phyloP scores from a whole-genome alignment of 2,113 vertebrate species.

The Bagarius yarrelli region DNA sequence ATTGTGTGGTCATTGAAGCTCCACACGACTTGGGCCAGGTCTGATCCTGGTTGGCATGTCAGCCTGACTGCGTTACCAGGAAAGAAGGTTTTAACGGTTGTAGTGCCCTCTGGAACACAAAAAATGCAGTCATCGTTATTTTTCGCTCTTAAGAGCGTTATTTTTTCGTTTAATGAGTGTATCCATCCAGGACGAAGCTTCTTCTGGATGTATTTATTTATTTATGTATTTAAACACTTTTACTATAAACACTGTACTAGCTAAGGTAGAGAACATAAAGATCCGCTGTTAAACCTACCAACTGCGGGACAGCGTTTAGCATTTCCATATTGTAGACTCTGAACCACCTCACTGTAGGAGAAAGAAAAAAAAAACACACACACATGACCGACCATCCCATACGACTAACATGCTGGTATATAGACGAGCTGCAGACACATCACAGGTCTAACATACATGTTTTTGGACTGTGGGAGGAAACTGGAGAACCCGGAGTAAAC shows the following conservation, averaged over 20 bases:
- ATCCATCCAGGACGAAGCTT: no score
- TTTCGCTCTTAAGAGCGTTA: no score
- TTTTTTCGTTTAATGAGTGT: no score
- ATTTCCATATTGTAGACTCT: slow-evolving; percentile 68
- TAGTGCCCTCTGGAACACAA: slow-evolving; percentile 59
- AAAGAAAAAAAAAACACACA: slow-evolving; percentile 17
- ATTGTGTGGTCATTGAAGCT: slow-evolving; percentile 35
- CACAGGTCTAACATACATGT: no score
- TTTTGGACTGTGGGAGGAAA: no score
- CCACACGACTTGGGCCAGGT: slow-evolving; percentile 66
- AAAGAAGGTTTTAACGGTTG: slow-evolving; percentile 36
- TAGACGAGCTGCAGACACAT: no score
- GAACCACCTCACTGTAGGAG: slow-evolving; percentile 67
- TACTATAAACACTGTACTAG: background rate
- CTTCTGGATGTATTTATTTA: no score
- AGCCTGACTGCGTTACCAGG: slow-evolving; percentile 60
- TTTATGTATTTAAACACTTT: background rate
- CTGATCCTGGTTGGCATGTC: slow-evolving; percentile 62
- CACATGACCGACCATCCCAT: no score
- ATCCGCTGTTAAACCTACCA: slow-evolving; percentile 60
- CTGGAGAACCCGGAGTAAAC: no score
- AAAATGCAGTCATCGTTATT: no score
- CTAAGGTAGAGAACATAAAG: no score
- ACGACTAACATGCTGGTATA: no score
- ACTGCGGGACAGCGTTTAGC: slow-evolving; percentile 63